These are phyloP conservation scores for Eriosoma lanigerum DNA, from an alignment of 1,140 invertebrate species.

Conservation along the genomic window DNA sequence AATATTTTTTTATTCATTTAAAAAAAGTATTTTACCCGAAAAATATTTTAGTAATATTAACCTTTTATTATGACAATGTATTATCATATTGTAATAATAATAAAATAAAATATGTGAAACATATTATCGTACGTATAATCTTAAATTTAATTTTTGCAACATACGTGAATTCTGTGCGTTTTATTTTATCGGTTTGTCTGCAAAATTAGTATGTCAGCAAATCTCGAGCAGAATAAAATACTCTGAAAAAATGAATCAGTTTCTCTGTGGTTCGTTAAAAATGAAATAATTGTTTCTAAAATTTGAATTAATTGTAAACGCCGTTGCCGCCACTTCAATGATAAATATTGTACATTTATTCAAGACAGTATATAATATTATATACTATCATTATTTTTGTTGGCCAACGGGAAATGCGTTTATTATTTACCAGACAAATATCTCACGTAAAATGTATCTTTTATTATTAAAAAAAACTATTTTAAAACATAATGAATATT, in stretches of 20 bases:
- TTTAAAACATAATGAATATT: conserved; percentile 29
- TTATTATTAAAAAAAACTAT: conserved; percentile 1
- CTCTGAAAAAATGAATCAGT: neutral
- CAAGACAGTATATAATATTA: neutral
- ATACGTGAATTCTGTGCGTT: too few relatives aligned
- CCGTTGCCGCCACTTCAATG: neutral
- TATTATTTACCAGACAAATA: too few relatives aligned
- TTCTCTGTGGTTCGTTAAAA: conserved; percentile 15
- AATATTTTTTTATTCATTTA: too few relatives aligned
- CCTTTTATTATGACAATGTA: too few relatives aligned
- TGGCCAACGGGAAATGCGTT: neutral
- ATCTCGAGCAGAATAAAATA: neutral
- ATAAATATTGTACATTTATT: conserved; percentile 22
- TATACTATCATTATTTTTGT: neutral
- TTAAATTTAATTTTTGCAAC: too few relatives aligned
- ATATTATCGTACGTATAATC: too few relatives aligned
- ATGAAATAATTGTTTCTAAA: conserved; percentile 6
- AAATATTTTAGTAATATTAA: too few relatives aligned
- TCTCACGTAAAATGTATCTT: too few relatives aligned
- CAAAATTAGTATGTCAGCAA: neutral
- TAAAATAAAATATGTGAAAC: too few relatives aligned
- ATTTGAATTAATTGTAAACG: conserved; percentile 3
- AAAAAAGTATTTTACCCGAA: too few relatives aligned
- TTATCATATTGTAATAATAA: too few relatives aligned
- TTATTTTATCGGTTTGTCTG: too few relatives aligned